Percentiles rank a stretch among this genome's conserved stretches.
Evolutionary conservation across 1,140 invertebrate species (phyloP).

Genomic region (Musca vetustissima): DNA sequence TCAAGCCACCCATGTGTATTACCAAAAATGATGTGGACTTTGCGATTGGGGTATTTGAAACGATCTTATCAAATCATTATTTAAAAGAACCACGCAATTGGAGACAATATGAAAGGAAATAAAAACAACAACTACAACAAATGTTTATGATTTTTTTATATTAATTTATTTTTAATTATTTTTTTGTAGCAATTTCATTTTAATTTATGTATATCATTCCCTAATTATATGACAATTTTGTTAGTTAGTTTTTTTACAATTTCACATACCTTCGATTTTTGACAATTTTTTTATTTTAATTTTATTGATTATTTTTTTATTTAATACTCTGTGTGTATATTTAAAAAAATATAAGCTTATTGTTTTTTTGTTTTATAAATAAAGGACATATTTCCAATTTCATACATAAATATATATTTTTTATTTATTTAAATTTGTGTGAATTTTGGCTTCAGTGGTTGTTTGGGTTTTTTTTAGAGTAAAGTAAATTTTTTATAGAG

Average conservation of each 20-base stretch:
- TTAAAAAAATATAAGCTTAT: slow-evolving; percentile 9
- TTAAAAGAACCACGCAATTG: slow-evolving; percentile 41
- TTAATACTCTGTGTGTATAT: slow-evolving; percentile 10
- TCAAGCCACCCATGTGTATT: slow-evolving; percentile 95
- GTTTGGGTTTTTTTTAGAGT: not conserved
- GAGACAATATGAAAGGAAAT: slow-evolving; percentile 29
- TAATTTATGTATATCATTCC: no score
- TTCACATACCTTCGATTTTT: not conserved
- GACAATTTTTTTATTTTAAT: no score
- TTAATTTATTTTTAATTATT: no score
- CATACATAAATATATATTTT: not conserved
- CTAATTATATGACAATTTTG: not conserved
- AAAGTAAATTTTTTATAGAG: not conserved
- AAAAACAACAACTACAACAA: not conserved
- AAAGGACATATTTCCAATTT: not conserved
- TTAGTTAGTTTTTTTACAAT: not conserved
- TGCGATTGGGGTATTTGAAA: slow-evolving; percentile 63
- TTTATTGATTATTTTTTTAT: not conserved
- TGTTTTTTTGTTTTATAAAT: slow-evolving; percentile 1
- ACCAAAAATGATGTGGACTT: slow-evolving; percentile 84
- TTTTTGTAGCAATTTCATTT: no score
- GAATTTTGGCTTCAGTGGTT: not conserved
- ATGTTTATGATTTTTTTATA: no score
- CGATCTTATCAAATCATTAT: slow-evolving; percentile 55
- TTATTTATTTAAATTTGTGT: not conserved